Percentiles rank a stretch among this genome's conserved stretches.
phyloP scores from a whole-genome alignment of 2,113 vertebrate species.

The Mirounga angustirostris region DNA sequence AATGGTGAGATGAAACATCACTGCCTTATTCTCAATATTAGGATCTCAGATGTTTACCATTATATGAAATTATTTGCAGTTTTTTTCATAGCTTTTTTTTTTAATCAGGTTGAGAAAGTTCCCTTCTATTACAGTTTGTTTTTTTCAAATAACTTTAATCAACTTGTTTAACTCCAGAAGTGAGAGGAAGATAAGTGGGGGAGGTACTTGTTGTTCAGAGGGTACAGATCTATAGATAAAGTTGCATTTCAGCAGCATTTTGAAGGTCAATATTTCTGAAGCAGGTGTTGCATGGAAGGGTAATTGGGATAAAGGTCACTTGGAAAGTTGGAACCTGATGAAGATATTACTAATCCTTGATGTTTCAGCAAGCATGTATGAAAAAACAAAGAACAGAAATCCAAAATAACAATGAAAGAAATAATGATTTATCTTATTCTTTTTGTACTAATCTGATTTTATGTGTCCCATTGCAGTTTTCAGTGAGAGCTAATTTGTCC shows the following conservation, averaged over 20 bases:
- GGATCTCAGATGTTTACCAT: neutral
- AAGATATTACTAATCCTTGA: constrained; percentile 54
- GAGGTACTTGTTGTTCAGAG: neutral
- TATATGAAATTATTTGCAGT: neutral
- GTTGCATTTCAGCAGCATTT: constrained; percentile 49
- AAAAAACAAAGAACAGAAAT: constrained; percentile 32
- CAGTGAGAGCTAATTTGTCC: neutral
- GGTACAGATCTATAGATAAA: constrained; percentile 6
- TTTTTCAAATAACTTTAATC: constrained; percentile 2
- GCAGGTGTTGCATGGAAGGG: constrained; percentile 53
- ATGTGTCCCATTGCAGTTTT: neutral
- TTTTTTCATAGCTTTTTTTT: neutral
- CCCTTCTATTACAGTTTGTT: neutral
- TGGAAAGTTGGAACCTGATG: constrained; percentile 43
- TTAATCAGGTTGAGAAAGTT: neutral
- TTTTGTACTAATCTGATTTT: neutral
- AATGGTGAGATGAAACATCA: neutral
- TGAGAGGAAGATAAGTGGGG: neutral
- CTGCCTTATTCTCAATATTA: neutral
- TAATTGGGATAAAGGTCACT: constrained; percentile 67
- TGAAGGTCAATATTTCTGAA: constrained; percentile 74
- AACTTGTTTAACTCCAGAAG: constrained; percentile 8
- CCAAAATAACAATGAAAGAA: constrained; percentile 24
- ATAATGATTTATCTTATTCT: neutral
- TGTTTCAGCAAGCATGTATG: constrained; percentile 9